phyloP scores from a whole-genome alignment of 2,113 vertebrate species.

The Pelmatolapia mariae region DNA sequence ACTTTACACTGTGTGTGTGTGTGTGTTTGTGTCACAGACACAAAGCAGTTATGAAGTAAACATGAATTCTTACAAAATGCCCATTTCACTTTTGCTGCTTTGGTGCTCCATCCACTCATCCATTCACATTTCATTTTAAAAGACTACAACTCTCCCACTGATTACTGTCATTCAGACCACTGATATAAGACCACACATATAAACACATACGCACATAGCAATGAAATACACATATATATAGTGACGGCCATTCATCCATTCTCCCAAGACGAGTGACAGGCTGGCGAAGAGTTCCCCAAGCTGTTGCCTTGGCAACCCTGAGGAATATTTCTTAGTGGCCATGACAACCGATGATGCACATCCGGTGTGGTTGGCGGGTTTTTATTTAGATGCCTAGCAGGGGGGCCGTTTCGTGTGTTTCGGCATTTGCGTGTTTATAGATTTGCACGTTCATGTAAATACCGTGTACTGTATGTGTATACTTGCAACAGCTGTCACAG shows the following conservation, averaged over 20 bases:
- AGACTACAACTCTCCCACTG: not conserved
- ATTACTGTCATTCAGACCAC: not conserved
- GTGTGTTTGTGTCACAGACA: not conserved
- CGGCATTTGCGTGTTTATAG: slow-evolving; percentile 17
- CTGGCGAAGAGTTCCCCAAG: slow-evolving; percentile 66
- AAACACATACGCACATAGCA: not conserved
- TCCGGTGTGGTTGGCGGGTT: slow-evolving; percentile 59
- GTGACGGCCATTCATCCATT: not conserved
- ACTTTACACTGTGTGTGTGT: not conserved
- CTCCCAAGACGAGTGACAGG: slow-evolving; percentile 37
- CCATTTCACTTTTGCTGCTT: not conserved
- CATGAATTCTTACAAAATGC: not conserved
- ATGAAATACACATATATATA: slow-evolving; percentile 5
- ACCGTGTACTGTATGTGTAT: not conserved
- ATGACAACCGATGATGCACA: slow-evolving; percentile 75
- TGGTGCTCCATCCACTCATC: not conserved
- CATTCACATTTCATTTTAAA: not conserved
- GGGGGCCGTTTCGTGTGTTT: slow-evolving; percentile 12
- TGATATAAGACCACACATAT: not conserved
- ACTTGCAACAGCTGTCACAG: not conserved
- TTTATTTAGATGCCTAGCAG: slow-evolving; percentile 63
- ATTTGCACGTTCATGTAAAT: not conserved
- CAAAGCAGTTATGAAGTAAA: not conserved
- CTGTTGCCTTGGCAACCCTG: slow-evolving; percentile 74
- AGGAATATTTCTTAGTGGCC: slow-evolving; percentile 66